These are phyloP conservation scores for Chauna torquata DNA, from an alignment of 2,113 vertebrate genomes.

Conservation along the genomic window DNA sequence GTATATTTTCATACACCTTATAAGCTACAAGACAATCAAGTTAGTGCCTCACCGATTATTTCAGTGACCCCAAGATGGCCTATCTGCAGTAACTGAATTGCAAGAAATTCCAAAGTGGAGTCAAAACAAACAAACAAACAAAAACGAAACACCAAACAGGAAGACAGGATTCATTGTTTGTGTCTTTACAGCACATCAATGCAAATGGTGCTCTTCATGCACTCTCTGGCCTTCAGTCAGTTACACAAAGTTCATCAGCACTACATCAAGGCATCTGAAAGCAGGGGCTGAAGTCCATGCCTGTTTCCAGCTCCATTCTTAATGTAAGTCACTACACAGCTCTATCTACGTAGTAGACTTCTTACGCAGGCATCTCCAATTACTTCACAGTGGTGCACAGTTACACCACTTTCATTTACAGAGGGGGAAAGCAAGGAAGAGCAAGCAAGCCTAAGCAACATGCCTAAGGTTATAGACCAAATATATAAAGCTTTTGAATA, in stretches of 20 bases:
- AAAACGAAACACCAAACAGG: background rate
- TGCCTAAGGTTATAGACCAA: background rate
- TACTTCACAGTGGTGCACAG: background rate
- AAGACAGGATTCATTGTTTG: background rate
- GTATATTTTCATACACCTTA: background rate
- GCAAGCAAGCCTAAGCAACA: background rate
- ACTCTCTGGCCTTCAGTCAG: background rate
- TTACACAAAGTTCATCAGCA: background rate
- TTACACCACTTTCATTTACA: background rate
- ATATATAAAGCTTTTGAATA: background rate
- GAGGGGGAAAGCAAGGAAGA: background rate
- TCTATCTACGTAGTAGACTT: background rate
- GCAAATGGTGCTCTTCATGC: background rate
- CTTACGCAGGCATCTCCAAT: background rate
- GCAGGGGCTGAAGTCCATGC: background rate
- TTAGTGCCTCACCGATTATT: background rate
- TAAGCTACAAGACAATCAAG: background rate
- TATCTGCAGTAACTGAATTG: background rate
- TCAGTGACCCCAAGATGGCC: background rate
- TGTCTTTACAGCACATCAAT: background rate
- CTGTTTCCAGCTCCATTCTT: background rate
- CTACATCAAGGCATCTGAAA: background rate
- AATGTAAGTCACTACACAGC: background rate
- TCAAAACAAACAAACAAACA: background rate
- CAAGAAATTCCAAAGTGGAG: background rate